Conservation (phyloP, 2,113 vertebrate species). For the Neofelis nebulosa region DNA sequence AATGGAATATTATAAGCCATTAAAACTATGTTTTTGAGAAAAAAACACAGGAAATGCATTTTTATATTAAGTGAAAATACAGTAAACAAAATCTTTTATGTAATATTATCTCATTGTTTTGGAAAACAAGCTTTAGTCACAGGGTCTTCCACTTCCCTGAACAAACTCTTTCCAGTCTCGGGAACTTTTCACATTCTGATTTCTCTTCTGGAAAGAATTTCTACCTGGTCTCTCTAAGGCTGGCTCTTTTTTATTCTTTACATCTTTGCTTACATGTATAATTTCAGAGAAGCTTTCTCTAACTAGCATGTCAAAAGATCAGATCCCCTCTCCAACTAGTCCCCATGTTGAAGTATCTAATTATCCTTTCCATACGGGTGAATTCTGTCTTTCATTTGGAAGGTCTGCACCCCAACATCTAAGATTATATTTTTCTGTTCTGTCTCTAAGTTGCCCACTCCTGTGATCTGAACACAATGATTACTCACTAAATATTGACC, state of each 20-base stretch:
- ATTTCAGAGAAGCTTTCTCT: not conserved
- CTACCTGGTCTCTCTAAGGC: not conserved
- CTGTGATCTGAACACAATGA: not conserved
- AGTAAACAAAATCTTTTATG: not conserved
- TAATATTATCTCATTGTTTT: not conserved
- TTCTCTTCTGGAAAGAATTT: not conserved
- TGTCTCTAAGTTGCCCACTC: not conserved
- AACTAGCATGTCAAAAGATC: not conserved
- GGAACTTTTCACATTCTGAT: not conserved
- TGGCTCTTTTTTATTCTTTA: not conserved
- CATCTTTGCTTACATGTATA: not conserved
- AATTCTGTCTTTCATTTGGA: slow-evolving; percentile 18
- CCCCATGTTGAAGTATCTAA: not conserved
- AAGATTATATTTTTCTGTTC: not conserved
- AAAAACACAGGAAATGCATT: not conserved
- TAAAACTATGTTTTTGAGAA: slow-evolving; percentile 16
- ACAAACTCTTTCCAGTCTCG: not conserved
- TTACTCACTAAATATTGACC: not conserved
- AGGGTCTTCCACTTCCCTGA: not conserved
- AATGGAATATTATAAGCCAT: not conserved
- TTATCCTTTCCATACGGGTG: not conserved
- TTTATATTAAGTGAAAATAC: slow-evolving; percentile 24
- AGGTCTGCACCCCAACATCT: not conserved
- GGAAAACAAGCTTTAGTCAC: not conserved
- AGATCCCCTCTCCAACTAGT: not conserved